A percentile compares a stretch with the other conserved stretches of the same genome.
Evolutionary conservation across 1,140 invertebrate genomes (phyloP).

Genomic region (Coenobita brevimanus): DNA sequence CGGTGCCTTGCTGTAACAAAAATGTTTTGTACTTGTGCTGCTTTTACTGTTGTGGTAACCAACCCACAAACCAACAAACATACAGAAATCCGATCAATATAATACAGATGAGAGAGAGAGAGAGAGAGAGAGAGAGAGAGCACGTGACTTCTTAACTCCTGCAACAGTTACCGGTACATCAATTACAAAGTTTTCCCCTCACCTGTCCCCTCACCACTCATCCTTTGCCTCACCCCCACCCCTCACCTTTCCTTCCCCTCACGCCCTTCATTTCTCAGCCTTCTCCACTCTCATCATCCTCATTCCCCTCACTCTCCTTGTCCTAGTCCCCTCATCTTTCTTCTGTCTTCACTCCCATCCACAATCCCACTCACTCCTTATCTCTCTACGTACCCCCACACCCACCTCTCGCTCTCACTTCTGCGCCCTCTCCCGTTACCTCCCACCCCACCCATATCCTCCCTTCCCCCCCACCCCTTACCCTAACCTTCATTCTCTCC

Average conservation of each 20-base stretch:
- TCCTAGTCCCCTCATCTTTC: not conserved
- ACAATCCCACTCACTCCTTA: not conserved
- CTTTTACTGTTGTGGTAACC: too few relatives aligned
- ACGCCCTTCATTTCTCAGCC: not conserved
- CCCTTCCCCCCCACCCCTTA: too few relatives aligned
- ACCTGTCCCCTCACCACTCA: not conserved
- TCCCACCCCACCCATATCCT: too few relatives aligned
- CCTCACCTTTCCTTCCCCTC: not conserved
- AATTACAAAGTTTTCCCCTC: conserved; percentile 12
- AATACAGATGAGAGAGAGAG: not conserved
- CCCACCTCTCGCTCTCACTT: not conserved
- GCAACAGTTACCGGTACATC: conserved; percentile 10
- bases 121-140: conserved; percentile 1
- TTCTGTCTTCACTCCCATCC: not conserved
- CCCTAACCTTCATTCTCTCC: too few relatives aligned
- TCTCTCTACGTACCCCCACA: not conserved
- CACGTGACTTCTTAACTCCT: conserved; percentile 10
- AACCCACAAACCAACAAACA: too few relatives aligned
- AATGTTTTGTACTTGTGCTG: too few relatives aligned
- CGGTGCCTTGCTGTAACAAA: too few relatives aligned
- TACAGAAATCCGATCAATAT: not conserved
- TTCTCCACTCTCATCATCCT: not conserved
- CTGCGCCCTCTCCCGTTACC: not conserved
- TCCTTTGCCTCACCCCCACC: not conserved
- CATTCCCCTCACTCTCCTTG: not conserved